These are phyloP conservation scores for Datnioides undecimradiatus DNA, from an alignment of 2,113 vertebrate species.

Conservation along the genomic window DNA sequence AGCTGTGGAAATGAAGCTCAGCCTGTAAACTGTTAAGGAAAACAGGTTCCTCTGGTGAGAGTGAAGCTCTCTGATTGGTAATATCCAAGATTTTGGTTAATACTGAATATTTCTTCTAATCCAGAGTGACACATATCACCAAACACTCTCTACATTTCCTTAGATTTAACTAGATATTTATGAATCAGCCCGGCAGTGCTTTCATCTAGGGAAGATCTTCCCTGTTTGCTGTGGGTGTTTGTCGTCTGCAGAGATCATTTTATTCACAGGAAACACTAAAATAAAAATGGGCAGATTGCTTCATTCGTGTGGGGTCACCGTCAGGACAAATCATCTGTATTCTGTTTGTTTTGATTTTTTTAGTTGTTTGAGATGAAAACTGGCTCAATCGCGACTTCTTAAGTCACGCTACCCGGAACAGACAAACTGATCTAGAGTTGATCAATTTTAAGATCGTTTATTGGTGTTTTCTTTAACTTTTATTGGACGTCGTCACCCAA, in stretches of 20 bases:
- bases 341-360: background rate
- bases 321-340: too few relatives aligned
- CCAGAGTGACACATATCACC: background rate
- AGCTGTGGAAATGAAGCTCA: background rate
- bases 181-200: too few relatives aligned
- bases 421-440: background rate
- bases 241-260: background rate
- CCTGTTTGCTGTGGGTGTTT: background rate
- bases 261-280: background rate
- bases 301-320: too few relatives aligned
- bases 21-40: background rate
- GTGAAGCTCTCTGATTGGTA: background rate
- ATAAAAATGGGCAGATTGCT: background rate
- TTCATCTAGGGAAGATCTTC: too few relatives aligned
- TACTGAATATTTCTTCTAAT: background rate
- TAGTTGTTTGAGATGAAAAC: background rate
- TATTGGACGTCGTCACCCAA: background rate
- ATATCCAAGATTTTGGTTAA: background rate
- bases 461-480: background rate
- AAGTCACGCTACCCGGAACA: background rate
- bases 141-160: too few relatives aligned
- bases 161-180: too few relatives aligned
- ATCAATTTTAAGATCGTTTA: background rate
- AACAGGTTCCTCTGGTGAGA: background rate
- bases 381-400: background rate